Evolutionary conservation across 2,797 vertebrate species (phyloP), one percentile per base, ranked within the genome.

Genomic region (Macropodus opercularis): DNA sequence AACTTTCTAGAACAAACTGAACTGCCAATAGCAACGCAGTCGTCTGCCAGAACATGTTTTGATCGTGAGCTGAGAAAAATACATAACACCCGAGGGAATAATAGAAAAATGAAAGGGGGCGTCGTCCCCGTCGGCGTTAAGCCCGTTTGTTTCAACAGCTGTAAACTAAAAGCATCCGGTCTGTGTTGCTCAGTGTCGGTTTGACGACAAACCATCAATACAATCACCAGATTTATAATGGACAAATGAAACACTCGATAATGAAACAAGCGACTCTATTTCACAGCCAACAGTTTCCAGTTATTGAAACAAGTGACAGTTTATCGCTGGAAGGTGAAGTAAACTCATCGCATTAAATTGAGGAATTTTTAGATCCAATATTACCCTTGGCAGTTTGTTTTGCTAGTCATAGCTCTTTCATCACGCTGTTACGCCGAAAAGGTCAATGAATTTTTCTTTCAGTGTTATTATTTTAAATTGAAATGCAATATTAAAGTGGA

Each of bases 401-500:
- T 76, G 72, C 72, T 83, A 72, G 72, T 85, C 84, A 77, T 81
- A 71, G 84, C 71, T 85, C 76, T 79, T 83, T 74, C 88, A 83
- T 87, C 82, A 71, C 80, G 81, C 87, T 92, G 92, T 92, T 92
- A 90, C 89, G 85, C 78, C 79, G 72, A 89, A 90, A n/a, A 91
- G 92, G 91, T 92, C 92, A 92, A 90, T 90, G 69, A 81, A 63
- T 79, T 77, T 63, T 81, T 80, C 27, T 66, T 75, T 91, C 92
- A 93, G 92, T 93, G 90, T 93, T 93, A 93, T 83, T 85, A 63
- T 85, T 85, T 87, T 73, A 65, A 89, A 90, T 90, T 89, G 82
- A 90, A 93, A 94, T 93, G 92, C 91, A 94, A 93, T 94, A 94
- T 93, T 89, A 90, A 89, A 89, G 84, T 78, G 84, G 87, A 88